Percentiles rank a stretch among this genome's conserved stretches.
Evolutionary conservation across 2,888 invertebrate species (phyloP).

Genomic region (Drosophila quinaria): DNA sequence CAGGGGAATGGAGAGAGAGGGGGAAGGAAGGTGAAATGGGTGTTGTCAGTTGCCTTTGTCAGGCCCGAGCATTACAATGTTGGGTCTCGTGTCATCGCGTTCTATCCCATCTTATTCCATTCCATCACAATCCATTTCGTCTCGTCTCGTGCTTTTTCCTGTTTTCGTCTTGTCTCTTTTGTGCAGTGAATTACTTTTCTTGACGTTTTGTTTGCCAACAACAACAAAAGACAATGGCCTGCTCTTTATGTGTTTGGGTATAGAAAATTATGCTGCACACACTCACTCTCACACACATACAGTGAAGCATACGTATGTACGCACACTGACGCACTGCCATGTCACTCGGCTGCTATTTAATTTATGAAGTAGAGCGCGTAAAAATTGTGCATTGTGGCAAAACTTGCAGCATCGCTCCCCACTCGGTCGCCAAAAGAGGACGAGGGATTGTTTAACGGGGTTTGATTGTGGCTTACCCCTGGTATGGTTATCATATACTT

Average conservation of each 20-base stretch:
- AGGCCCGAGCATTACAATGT: slow-evolving; percentile 35
- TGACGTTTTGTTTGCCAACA: slow-evolving; percentile 78
- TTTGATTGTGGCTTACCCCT: slow-evolving; percentile 11
- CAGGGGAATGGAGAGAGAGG: neutral
- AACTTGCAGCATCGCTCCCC: slow-evolving; percentile 54
- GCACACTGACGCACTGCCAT: slow-evolving; percentile 33
- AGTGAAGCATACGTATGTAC: neutral
- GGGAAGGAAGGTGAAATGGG: neutral
- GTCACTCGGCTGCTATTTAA: slow-evolving; percentile 76
- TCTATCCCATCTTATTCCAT: neutral
- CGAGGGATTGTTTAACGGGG: slow-evolving; percentile 10
- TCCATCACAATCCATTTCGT: neutral
- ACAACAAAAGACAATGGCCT: slow-evolving; percentile 72
- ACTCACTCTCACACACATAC: slow-evolving; percentile 20
- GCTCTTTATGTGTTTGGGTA: slow-evolving; percentile 25
- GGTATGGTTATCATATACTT: slow-evolving; percentile 67
- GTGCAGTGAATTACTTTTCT: slow-evolving; percentile 75
- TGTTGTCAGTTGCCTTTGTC: slow-evolving; percentile 47
- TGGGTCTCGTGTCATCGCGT: slow-evolving; percentile 23
- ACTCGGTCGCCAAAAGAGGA: slow-evolving; percentile 16
- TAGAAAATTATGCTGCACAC: slow-evolving; percentile 49
- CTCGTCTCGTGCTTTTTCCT: slow-evolving; percentile 1
- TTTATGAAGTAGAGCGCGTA: slow-evolving; percentile 84
- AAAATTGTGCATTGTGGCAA: slow-evolving; percentile 80
- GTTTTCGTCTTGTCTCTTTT: slow-evolving; percentile 42